Conservation (phyloP, 2,113 vertebrate species). For the Plectropomus leopardus region DNA sequence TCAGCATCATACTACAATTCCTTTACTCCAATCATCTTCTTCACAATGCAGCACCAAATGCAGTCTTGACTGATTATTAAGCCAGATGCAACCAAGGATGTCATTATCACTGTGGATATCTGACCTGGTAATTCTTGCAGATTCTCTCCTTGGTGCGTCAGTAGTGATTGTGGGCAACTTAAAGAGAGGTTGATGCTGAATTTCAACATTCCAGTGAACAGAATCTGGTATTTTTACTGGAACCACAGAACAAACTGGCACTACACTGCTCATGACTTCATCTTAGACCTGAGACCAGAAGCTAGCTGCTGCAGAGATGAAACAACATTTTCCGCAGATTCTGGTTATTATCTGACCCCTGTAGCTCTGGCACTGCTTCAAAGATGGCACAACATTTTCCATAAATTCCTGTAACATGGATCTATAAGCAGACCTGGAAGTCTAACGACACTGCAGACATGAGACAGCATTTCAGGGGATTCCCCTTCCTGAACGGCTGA, state of each 20-base stretch:
- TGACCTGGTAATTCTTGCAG: conserved; percentile 6
- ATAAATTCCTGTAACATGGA: conserved; percentile 17
- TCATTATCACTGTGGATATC: conserved; percentile 18
- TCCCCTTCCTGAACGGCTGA: conserved; percentile 50
- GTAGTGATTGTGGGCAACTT: conserved; percentile 21
- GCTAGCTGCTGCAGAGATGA: conserved; percentile 29
- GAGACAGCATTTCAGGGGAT: conserved; percentile 66
- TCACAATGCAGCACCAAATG: background rate
- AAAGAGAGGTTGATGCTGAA: conserved; percentile 31
- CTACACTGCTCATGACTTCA: conserved; percentile 53
- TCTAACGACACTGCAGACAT: conserved; percentile 44
- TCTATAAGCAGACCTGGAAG: background rate
- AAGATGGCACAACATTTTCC: conserved; percentile 55
- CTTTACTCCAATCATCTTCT: background rate
- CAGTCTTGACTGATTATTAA: background rate
- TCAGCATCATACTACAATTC: background rate
- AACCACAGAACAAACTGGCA: conserved; percentile 42
- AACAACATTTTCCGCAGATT: conserved; percentile 57
- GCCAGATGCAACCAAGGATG: background rate
- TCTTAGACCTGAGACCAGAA: conserved; percentile 37
- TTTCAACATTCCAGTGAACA: conserved; percentile 35
- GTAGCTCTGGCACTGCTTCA: conserved; percentile 7
- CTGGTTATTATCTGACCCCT: conserved; percentile 53
- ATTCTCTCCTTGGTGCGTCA: conserved; percentile 33
- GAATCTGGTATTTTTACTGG: conserved; percentile 33